Base-by-base conservation (phyloP, 2,797 vertebrate genomes). In the Acipenser ruthenus region DNA sequence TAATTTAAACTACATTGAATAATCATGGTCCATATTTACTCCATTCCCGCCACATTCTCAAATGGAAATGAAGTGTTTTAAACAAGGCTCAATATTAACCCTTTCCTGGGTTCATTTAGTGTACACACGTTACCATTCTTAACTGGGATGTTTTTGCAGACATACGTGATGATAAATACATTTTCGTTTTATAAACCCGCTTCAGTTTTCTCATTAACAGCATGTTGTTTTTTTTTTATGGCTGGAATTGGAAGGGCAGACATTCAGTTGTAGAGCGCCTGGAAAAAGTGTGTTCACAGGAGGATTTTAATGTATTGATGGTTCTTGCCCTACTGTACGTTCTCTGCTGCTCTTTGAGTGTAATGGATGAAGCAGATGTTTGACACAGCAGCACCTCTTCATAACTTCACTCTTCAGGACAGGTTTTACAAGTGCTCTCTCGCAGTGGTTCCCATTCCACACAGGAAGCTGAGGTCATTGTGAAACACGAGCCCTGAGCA, bases 361-460 rank as follows among this genome's bases (percentile, higher is more conserved):
- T 92, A 90, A 93, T 94, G 92, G 89, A 89, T 82, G 86, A 74
- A 92, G 73, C 92, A 93, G 92, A 92, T 94, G 92, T 91, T 87
- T 86, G 89, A 88, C 89, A 88, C 86, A 0, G 73, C 88, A 84
- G 88, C 87, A 83, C 90, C 89, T 90, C 89, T 88, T 88, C 92
- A 87, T 89, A 89, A 88, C 88, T 89, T 73, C 83, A 68, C 86
- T 87, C 86, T 85, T 91, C 89, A 90, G 79, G 87, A 90, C 82
- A 85, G 84, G 80, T 87, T 90, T 91, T 87, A 88, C 88, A 88
- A 88, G 88, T 77, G 75, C 84, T 87, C 55, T 60, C 79, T 86
- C 23, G 75, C 82, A 51, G 83, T 77, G 84, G 86, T 82, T 88
- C 88, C 87, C 84, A 82, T 83, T 86, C 86, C 70, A 81, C 87